Evolutionary conservation across 2,888 invertebrate genomes (phyloP).

Genomic region (Phania funesta): DNA sequence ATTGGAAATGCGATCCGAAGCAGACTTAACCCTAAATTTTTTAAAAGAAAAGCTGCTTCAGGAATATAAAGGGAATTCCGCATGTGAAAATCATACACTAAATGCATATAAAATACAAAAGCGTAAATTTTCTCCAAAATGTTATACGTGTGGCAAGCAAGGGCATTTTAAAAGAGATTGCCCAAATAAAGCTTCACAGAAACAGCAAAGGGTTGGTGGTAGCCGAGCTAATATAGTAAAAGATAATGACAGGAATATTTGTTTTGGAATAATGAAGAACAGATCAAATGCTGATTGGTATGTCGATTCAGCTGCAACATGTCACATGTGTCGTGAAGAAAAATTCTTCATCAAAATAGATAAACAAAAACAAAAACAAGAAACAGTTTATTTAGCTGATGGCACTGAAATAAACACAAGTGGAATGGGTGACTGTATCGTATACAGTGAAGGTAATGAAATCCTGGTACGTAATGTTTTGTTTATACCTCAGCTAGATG

Average conservation of each 20-base stretch:
- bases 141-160: constrained; percentile 35
- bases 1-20: constrained; percentile 39
- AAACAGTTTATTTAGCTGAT: constrained; percentile 21
- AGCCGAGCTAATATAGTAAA: constrained; percentile 17
- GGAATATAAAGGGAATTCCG: constrained; percentile 35
- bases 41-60: constrained; percentile 48
- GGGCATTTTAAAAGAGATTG: constrained; percentile 42
- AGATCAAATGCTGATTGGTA: constrained; percentile 18
- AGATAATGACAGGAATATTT: background rate
- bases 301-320: constrained; percentile 49
- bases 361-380: no score
- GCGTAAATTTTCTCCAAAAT: constrained; percentile 27
- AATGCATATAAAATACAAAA: constrained; percentile 24
- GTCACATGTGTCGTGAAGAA: constrained; percentile 38
- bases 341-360: constrained; percentile 25
- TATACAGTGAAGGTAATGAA: constrained; percentile 11
- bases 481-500: constrained; percentile 20
- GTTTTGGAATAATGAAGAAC: constrained; percentile 17
- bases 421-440: constrained; percentile 10
- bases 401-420: constrained; percentile 6
- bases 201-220: constrained; percentile 14
- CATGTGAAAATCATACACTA: background rate
- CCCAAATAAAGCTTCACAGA: background rate
- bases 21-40: constrained; percentile 29
- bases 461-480: background rate